Conservation (phyloP, 2,888 invertebrate species). For the Zootermopsis nevadensis region DNA sequence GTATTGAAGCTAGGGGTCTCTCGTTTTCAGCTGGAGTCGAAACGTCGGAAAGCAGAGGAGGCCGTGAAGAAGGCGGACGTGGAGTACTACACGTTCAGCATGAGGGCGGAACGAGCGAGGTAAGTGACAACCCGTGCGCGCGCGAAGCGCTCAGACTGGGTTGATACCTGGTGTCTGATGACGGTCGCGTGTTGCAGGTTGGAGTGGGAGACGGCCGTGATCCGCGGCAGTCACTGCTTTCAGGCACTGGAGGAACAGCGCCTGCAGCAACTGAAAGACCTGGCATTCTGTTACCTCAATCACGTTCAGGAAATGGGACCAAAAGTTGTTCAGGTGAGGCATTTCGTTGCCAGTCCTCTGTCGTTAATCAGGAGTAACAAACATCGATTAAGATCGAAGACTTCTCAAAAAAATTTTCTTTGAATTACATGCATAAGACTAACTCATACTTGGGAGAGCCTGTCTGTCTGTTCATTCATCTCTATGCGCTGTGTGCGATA, state of each 20-base stretch:
- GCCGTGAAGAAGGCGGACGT: slow-evolving; percentile 91
- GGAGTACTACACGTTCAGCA: slow-evolving; percentile 92
- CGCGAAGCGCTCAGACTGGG: no score
- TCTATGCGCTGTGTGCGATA: no score
- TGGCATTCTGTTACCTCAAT: slow-evolving; percentile 69
- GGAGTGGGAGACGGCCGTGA: slow-evolving; percentile 92
- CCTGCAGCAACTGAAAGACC: slow-evolving; percentile 80
- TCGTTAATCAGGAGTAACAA: no score
- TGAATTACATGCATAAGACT: no score
- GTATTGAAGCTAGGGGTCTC: no score
- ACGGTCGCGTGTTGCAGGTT: slow-evolving; percentile 66
- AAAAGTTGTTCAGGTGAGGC: slow-evolving; percentile 75
- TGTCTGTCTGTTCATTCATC: no score
- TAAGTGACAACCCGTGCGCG: slow-evolving; percentile 56
- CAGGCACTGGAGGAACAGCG: slow-evolving; percentile 92
- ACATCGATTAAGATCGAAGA: no score
- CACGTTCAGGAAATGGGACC: slow-evolving; percentile 79
- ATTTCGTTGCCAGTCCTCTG: not conserved
- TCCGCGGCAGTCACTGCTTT: slow-evolving; percentile 86
- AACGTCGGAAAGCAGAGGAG: slow-evolving; percentile 90
- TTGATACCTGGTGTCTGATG: not conserved
- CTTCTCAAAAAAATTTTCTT: no score
- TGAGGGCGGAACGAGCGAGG: slow-evolving; percentile 90
- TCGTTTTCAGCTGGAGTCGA: slow-evolving; percentile 77
- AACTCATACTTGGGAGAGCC: no score